Evolutionary conservation across 1,140 invertebrate species (phyloP), one percentile per base, ranked within the genome.

Genomic region (Brachionus asplanchnoidis): DNA sequence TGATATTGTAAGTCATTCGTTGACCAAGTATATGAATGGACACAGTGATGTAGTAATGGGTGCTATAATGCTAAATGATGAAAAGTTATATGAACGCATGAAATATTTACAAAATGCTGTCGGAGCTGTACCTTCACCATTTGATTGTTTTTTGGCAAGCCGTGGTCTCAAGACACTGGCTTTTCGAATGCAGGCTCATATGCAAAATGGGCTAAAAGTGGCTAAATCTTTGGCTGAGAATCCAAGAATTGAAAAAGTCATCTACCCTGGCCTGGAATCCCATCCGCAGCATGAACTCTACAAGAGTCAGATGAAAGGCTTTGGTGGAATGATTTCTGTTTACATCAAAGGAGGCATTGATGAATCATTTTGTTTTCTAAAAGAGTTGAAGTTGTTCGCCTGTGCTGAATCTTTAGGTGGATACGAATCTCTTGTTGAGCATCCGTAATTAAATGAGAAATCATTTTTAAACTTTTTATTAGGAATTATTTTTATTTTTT

Each of bases 11-110:
- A 90, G 95, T 86, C 97, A 99, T 90, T 99, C 97, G 0, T 87
- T 97, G 32, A 98, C 97, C 0, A 99, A 99, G 90, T 99, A 98
- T 87, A 96, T 99, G 93, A 99, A 99, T 90, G 97, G 90, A 89
- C 97, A 99, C 89, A 94, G 95, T 1, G 97, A 99, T 91, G 94
- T 98, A 60, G 93, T 99, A 1, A 99, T 99, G 70, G 97, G 97
- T 6, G 93, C 94, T 8, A 87, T 87, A 42, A 92, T 94, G 32
- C 92, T 93, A 3, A 95, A 93, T 85, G 91, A 93, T 87, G 92
- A 94, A 78, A 92, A 93, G 66, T 86, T 97, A 0, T 92, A 93
- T 86, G 88, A 93, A 28, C 92, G 91, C 88, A 88, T 99, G 12
- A 92, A 93, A 85, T 98, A 94, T 89, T 89, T 96, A 78, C 97